Evolutionary conservation across 2,888 invertebrate genomes (phyloP).

Genomic region (Acronicta psi): DNA sequence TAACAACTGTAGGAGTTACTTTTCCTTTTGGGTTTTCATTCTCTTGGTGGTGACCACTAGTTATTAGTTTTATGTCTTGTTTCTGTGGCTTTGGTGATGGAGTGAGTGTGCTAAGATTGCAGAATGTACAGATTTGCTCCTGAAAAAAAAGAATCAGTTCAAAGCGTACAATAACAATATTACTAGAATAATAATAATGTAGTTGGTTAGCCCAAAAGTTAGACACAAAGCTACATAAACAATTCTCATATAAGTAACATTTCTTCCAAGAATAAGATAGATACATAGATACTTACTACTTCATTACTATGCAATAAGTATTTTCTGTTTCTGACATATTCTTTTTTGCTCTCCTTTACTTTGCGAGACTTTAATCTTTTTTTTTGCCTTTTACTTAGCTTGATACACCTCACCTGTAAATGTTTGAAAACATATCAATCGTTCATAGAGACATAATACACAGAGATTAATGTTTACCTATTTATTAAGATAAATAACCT

Average conservation of each 20-base stretch:
- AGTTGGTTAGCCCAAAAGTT: too few species aligned
- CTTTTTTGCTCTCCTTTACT: conserved; percentile 47
- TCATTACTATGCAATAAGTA: conserved; percentile 69
- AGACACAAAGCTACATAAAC: too few species aligned
- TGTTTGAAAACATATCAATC: too few species aligned
- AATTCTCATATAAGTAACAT: too few species aligned
- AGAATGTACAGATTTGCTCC: conserved; percentile 78
- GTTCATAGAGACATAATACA: too few species aligned
- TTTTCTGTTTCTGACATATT: conserved; percentile 45
- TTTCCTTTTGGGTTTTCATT: conserved; percentile 14
- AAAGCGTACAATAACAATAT: background rate
- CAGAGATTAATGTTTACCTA: too few species aligned
- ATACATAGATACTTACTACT: conserved; percentile 67
- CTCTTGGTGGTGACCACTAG: conserved; percentile 10
- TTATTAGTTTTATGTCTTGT: conserved; percentile 13
- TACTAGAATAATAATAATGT: too few species aligned
- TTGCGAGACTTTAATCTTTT: conserved; percentile 61
- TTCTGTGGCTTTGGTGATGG: conserved; percentile 65
- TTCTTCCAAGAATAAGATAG: too few species aligned
- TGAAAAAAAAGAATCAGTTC: conserved; percentile 57
- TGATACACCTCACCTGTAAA: conserved; percentile 71
- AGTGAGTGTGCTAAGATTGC: conserved; percentile 66
- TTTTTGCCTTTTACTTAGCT: conserved; percentile 71
- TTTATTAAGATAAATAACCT: too few species aligned
- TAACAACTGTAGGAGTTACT: conserved; percentile 14